A percentile compares a stretch with the other conserved stretches of the same genome.
Evolutionary conservation across 1,140 invertebrate genomes (phyloP).

Genomic region (Capitella teleta): DNA sequence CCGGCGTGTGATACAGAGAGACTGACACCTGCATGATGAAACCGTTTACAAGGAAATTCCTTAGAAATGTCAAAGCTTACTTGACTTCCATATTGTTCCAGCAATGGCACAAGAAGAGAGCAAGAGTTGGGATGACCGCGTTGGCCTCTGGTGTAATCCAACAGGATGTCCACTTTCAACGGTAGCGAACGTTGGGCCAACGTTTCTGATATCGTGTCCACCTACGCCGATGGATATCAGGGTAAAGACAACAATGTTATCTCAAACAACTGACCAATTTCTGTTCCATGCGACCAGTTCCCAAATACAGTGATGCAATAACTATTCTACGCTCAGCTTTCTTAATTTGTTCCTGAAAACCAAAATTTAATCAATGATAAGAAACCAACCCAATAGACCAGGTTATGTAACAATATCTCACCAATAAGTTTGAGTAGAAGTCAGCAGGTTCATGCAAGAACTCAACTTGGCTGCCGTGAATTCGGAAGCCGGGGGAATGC

Average conservation of each 20-base stretch:
- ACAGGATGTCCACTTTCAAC: conserved; percentile 69
- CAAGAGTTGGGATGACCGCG: conserved; percentile 65
- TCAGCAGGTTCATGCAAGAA: conserved; percentile 34
- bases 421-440: conserved; percentile 33
- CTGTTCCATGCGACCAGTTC: conserved; percentile 73
- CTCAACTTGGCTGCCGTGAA: conserved; percentile 31
- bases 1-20: conserved; percentile 83
- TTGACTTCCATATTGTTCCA: conserved; percentile 35
- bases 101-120: conserved; percentile 63
- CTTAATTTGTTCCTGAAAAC: neutral
- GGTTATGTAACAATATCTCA: neutral
- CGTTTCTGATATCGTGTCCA: neutral
- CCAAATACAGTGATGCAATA: conserved; percentile 85
- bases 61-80: conserved; percentile 19
- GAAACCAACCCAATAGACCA: neutral
- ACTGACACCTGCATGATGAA: conserved; percentile 24
- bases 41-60: conserved; percentile 8
- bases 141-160: conserved; percentile 84
- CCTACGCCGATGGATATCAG: neutral
- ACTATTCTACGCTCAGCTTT: conserved; percentile 66
- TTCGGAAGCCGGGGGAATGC: conserved; percentile 30
- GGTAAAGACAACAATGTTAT: conserved; percentile 12
- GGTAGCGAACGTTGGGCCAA: conserved; percentile 19
- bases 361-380: neutral
- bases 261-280: conserved; percentile 52